These are phyloP conservation scores for Apodemia zela DNA, from an alignment of 2,888 invertebrate species.

Conservation along the genomic window DNA sequence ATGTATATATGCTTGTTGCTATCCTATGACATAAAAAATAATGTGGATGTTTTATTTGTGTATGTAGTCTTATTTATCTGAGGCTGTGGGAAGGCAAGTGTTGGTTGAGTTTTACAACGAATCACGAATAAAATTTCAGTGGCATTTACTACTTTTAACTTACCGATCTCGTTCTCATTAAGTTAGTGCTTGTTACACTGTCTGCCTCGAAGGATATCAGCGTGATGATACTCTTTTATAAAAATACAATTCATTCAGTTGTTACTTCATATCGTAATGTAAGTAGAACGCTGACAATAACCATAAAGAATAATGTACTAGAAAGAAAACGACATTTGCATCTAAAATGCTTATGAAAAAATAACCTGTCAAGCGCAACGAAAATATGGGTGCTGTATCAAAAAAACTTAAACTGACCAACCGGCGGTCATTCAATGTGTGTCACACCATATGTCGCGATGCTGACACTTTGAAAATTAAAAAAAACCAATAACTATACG, in stretches of 20 bases:
- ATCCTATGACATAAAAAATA: no score
- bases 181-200: no score
- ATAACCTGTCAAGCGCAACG: constrained; percentile 11
- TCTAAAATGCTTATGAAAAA: neutral
- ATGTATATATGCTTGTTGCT: no score
- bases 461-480: constrained; percentile 52
- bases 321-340: constrained; percentile 7
- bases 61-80: no score
- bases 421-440: constrained; percentile 58
- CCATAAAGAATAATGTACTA: neutral
- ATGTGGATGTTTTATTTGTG: no score
- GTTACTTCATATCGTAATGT: neutral
- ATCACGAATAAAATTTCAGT: no score
- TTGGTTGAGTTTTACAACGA: no score
- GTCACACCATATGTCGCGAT: constrained; percentile 66
- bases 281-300: neutral
- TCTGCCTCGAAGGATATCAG: no score
- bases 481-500: constrained; percentile 66
- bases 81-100: no score
- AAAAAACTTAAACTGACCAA: constrained; percentile 51
- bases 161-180: no score
- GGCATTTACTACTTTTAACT: no score
- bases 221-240: neutral
- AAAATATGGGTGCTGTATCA: constrained; percentile 20
- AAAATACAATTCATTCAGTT: neutral